These are phyloP conservation scores for Spisula solida DNA, from an alignment of 2,888 invertebrate genomes.

Conservation along the genomic window DNA sequence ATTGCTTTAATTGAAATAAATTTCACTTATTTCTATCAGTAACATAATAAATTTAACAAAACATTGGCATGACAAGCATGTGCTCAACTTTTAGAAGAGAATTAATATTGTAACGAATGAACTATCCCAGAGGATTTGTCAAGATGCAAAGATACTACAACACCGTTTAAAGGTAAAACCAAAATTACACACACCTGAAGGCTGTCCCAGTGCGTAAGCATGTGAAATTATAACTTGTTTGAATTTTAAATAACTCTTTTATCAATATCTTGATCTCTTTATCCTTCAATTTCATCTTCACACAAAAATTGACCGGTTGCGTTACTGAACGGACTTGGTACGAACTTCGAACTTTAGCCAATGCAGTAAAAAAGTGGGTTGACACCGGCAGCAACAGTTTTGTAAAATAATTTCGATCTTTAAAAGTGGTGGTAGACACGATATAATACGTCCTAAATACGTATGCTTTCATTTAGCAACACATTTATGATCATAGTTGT, in stretches of 20 bases:
- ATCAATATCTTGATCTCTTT: constrained; percentile 47
- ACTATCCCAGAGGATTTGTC: not conserved
- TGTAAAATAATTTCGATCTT: not conserved
- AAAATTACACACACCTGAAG: constrained; percentile 48
- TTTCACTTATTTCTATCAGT: no score
- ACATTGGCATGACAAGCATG: no score
- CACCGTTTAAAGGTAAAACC: constrained; percentile 16
- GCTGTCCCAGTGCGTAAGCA: constrained; percentile 58
- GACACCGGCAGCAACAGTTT: constrained; percentile 21
- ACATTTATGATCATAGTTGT: no score
- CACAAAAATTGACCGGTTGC: not conserved
- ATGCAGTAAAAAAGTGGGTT: not conserved
- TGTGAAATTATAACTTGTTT: constrained; percentile 61
- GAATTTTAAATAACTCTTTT: constrained; percentile 42
- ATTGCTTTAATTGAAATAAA: no score
- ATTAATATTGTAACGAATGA: no score
- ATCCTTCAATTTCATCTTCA: constrained; percentile 60
- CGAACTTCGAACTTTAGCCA: not conserved
- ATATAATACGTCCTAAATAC: not conserved
- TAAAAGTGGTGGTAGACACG: not conserved
- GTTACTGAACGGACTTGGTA: not conserved
- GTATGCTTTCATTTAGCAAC: not conserved
- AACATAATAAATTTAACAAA: no score
- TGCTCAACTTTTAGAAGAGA: no score
- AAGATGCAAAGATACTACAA: not conserved